Percentiles rank a stretch among this genome's conserved stretches.
These are phyloP conservation scores for Rhodinocichla rosea DNA, from an alignment of 2,113 vertebrate genomes.

Conservation along the genomic window DNA sequence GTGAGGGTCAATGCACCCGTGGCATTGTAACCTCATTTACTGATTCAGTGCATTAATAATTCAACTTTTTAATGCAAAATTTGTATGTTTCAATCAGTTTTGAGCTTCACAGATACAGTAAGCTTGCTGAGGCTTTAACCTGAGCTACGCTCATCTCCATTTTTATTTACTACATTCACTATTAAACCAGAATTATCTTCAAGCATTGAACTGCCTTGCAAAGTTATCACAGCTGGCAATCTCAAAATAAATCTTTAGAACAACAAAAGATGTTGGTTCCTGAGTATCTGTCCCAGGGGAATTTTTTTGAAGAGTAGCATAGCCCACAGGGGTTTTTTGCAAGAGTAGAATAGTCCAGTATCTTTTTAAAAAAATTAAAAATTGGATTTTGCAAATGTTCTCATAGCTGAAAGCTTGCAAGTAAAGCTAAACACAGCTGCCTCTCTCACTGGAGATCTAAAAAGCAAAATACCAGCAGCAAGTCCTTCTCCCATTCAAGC, in stretches of 20 bases:
- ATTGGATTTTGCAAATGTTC: background rate
- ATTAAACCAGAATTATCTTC: background rate
- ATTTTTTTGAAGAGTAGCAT: background rate
- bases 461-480: background rate
- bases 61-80: background rate
- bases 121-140: background rate
- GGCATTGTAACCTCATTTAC: constrained; percentile 5
- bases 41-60: constrained; percentile 31
- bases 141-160: background rate
- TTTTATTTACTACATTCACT: background rate
- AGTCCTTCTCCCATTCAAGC: background rate
- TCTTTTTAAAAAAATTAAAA: background rate
- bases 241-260: background rate
- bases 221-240: background rate
- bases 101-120: background rate
- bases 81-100: background rate
- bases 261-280: background rate
- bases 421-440: background rate
- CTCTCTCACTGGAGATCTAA: background rate
- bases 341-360: background rate
- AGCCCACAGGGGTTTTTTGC: background rate
- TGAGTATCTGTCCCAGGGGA: background rate
- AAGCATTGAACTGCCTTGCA: background rate
- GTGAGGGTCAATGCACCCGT: background rate
- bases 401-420: background rate